Evolutionary conservation across 92 coral and sea anemone species (phyloP).

Genomic region (Porites cylindrica): DNA sequence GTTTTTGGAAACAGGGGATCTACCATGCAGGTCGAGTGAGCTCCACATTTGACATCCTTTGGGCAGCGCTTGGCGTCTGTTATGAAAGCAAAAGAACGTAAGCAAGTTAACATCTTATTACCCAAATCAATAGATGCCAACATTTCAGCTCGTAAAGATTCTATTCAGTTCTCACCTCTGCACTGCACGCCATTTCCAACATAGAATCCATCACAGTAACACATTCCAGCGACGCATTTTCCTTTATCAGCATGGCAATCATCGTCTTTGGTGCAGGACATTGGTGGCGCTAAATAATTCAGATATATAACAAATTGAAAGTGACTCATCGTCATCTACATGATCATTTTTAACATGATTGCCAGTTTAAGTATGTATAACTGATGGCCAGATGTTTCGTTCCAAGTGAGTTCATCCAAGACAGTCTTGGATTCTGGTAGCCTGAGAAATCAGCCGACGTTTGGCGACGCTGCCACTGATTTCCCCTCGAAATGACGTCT

Average conservation of each 20-base stretch:
- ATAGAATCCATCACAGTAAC: conserved; percentile 8
- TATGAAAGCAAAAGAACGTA: background rate
- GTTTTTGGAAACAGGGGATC: conserved; percentile 29
- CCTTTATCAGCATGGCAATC: conserved; percentile 22
- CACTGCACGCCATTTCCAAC: conserved; percentile 35
- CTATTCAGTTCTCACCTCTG: conserved; percentile 5
- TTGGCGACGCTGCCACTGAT: no score
- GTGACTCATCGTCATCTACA: background rate
- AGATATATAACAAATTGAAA: background rate
- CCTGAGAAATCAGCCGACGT: no score
- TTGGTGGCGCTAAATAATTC: background rate
- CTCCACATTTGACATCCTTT: background rate
- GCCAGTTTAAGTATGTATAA: no score
- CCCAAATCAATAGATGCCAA: background rate
- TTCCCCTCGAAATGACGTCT: no score
- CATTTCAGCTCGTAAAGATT: background rate
- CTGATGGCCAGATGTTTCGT: no score
- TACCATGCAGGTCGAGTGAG: conserved; percentile 1
- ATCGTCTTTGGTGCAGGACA: background rate
- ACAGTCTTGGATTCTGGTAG: no score
- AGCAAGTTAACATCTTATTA: background rate
- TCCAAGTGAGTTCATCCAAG: no score
- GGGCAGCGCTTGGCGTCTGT: conserved; percentile 21
- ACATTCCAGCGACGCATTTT: background rate
- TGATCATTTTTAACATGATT: no score